Conservation (phyloP, 2,888 invertebrate species). For the Cephus pygmeus region DNA sequence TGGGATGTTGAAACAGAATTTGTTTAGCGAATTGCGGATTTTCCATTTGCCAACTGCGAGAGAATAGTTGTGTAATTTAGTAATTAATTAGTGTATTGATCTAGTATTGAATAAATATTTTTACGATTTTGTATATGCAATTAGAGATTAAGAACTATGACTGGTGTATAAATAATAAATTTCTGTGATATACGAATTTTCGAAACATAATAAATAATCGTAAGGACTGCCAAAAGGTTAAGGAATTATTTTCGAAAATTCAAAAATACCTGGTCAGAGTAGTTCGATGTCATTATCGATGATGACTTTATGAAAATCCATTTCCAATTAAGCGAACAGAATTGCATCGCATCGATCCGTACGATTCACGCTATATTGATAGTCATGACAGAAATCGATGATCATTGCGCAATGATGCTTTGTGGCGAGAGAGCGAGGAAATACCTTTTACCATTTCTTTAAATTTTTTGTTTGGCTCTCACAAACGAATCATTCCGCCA, state of each 20-base stretch:
- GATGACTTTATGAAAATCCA: background rate
- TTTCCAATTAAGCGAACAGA: background rate
- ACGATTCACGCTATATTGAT: background rate
- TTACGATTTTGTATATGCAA: background rate
- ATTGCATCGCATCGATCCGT: background rate
- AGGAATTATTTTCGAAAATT: background rate
- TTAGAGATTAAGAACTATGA: background rate
- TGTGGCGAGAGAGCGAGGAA: background rate
- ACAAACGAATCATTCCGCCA: background rate
- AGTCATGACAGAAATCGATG: background rate
- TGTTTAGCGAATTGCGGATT: background rate
- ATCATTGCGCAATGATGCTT: background rate
- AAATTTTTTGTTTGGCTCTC: background rate
- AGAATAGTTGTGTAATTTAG: background rate
- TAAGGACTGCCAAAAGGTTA: too few relatives aligned
- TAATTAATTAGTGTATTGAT: background rate
- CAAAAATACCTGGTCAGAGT: background rate
- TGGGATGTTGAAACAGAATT: background rate
- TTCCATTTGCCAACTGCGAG: background rate
- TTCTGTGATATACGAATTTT: background rate
- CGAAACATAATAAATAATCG: too few relatives aligned
- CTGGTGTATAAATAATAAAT: background rate
- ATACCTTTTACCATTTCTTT: background rate
- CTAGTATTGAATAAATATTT: background rate
- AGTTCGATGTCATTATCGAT: background rate